Evolutionary conservation across 1,140 invertebrate species (phyloP).

Genomic region (Saccostrea cuccullata): DNA sequence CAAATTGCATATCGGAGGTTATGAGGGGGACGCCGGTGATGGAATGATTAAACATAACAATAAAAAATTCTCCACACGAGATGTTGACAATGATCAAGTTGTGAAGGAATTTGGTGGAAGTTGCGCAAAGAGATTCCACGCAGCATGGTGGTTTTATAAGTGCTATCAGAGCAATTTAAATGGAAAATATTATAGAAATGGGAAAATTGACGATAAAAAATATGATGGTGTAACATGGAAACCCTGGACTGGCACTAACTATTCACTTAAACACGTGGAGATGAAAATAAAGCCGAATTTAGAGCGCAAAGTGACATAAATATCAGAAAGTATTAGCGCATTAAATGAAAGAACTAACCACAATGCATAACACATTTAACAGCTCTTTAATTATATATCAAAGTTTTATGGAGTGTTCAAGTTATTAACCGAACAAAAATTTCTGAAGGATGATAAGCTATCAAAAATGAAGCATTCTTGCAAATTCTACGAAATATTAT

Average conservation of each 20-base stretch:
- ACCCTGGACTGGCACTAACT: conserved; percentile 81
- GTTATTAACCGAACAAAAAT: no score
- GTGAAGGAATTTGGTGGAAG: conserved; percentile 73
- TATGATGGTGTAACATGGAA: conserved; percentile 55
- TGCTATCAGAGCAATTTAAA: conserved; percentile 84
- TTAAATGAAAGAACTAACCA: no score
- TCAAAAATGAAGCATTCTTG: no score
- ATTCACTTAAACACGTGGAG: conserved; percentile 79
- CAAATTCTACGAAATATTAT: no score
- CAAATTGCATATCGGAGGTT: conserved; percentile 80
- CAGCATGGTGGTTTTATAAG: conserved; percentile 84
- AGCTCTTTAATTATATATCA: no score
- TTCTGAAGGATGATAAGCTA: no score
- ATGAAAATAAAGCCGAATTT: conserved; percentile 79
- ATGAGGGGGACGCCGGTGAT: conserved; percentile 87
- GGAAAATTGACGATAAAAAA: conserved; percentile 69
- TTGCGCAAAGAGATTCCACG: conserved; percentile 75
- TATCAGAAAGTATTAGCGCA: no score
- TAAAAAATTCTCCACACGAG: conserved; percentile 82
- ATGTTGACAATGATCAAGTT: conserved; percentile 81
- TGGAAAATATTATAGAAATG: conserved; percentile 80
- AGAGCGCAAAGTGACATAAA: not conserved
- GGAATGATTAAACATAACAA: conserved; percentile 82
- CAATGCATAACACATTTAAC: no score
- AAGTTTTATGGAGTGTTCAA: no score